Conservation (phyloP, 2,113 vertebrate genomes). For the Antennarius striatus region DNA sequence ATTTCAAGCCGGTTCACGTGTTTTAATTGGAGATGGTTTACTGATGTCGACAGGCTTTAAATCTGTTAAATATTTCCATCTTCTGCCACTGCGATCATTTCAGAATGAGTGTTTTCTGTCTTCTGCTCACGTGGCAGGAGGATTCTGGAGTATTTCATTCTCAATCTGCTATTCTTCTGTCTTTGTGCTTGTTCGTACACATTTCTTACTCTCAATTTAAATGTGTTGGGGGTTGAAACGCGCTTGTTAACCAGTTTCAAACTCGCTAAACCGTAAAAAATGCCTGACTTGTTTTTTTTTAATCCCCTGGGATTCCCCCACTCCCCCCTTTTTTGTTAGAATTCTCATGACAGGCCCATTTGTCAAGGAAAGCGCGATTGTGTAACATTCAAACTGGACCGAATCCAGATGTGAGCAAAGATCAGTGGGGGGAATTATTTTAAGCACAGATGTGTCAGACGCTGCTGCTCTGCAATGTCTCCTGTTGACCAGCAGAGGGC, state of each 20-base stretch:
- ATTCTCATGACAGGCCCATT: conserved; percentile 1
- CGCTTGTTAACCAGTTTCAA: neutral
- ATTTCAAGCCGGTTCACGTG: neutral
- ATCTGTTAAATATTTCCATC: no score
- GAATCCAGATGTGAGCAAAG: no score
- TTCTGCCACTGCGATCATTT: neutral
- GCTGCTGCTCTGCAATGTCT: neutral
- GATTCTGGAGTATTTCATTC: no score
- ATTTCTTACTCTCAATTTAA: neutral
- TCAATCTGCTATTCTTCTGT: neutral
- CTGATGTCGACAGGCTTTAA: conserved; percentile 3
- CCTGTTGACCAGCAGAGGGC: conserved; percentile 46
- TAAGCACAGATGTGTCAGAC: neutral
- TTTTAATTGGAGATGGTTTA: neutral
- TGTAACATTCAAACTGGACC: neutral
- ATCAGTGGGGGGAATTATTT: no score
- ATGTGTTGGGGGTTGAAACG: neutral
- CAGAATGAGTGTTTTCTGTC: neutral
- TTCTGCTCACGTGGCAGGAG: neutral
- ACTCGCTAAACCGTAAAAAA: conserved; percentile 15
- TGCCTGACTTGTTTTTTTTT: neutral
- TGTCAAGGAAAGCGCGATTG: neutral
- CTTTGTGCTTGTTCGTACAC: neutral
- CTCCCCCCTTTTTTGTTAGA: no score
- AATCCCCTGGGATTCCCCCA: neutral